Evolutionary conservation across 2,113 vertebrate genomes (phyloP).

Genomic region (Scophthalmus maximus): DNA sequence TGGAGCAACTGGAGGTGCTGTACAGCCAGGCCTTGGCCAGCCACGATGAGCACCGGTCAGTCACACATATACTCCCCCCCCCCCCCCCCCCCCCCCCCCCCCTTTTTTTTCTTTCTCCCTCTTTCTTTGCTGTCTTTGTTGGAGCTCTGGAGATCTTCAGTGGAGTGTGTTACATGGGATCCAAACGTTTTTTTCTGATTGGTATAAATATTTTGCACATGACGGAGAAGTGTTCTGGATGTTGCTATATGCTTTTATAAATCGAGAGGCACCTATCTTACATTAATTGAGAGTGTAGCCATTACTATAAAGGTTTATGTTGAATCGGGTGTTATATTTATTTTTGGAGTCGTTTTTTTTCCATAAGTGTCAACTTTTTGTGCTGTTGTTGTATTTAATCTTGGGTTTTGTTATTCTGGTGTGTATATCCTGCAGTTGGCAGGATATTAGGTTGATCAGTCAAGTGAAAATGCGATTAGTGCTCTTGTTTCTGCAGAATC

Average conservation of each 20-base stretch:
- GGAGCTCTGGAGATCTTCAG: no score
- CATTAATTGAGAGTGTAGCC: no score
- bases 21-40: constrained; percentile 80
- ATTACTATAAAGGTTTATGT: no score
- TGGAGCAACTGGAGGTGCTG: constrained; percentile 74
- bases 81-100: neutral
- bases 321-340: no score
- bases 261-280: no score
- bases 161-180: no score
- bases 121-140: neutral
- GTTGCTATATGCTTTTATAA: no score
- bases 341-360: no score
- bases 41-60: constrained; percentile 77
- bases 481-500: neutral
- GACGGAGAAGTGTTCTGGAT: no score
- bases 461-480: neutral
- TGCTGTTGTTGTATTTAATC: neutral
- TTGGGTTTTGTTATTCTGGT: neutral
- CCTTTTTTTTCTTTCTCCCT: constrained; percentile 4
- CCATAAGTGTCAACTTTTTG: neutral
- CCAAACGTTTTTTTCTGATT: no score
- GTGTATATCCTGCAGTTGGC: neutral
- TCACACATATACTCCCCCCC: neutral
- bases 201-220: no score
- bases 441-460: constrained; percentile 13